Evolutionary conservation across 2,113 vertebrate species (phyloP).

Genomic region (Zingel zingel): DNA sequence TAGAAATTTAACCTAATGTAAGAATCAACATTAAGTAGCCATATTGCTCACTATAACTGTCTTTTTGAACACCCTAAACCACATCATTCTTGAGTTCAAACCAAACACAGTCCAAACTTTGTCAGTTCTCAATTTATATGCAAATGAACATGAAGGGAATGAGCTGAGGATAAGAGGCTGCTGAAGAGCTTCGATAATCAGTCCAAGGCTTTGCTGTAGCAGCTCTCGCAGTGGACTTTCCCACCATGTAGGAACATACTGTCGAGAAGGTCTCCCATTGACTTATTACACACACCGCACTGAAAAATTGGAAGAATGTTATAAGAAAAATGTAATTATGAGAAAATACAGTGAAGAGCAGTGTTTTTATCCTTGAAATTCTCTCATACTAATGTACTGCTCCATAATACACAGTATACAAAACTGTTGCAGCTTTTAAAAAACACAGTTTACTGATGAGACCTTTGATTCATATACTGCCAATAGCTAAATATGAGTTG

Average conservation of each 20-base stretch:
- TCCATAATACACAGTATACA: neutral
- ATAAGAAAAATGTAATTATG: conserved; percentile 16
- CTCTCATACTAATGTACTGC: neutral
- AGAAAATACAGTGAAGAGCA: conserved; percentile 12
- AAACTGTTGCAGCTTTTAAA: neutral
- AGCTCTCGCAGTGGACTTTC: conserved; percentile 90
- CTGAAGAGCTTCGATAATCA: conserved; percentile 58
- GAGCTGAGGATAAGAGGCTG: conserved; percentile 29
- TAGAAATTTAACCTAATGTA: conserved; percentile 27
- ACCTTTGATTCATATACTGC: neutral
- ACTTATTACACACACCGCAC: conserved; percentile 89
- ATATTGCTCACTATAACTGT: conserved; percentile 12
- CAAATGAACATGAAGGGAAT: conserved; percentile 49
- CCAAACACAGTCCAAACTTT: conserved; percentile 36
- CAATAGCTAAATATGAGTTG: conserved; percentile 9
- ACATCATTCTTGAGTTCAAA: conserved; percentile 22
- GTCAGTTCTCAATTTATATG: conserved; percentile 54
- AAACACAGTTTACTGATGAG: conserved; percentile 15
- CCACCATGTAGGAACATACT: conserved; percentile 89
- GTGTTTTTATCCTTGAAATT: neutral
- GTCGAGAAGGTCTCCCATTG: conserved; percentile 90
- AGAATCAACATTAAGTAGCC: conserved; percentile 35
- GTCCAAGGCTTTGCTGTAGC: conserved; percentile 87
- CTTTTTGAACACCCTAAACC: conserved; percentile 43
- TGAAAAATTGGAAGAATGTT: conserved; percentile 56